Conservation (phyloP, 2,113 vertebrate genomes). For the Rhadina sibilatrix region DNA sequence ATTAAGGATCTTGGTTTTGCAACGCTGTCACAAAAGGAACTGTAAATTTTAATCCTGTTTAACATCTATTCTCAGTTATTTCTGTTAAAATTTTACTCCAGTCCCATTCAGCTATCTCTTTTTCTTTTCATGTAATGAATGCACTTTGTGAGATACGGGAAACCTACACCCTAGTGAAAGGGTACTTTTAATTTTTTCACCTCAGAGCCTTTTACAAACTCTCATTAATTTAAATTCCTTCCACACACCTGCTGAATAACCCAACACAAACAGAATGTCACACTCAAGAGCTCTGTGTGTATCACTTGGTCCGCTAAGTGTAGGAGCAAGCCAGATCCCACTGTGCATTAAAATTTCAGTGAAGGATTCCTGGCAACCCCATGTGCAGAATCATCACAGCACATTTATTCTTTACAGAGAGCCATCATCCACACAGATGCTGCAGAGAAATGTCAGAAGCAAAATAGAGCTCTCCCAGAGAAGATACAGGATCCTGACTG, state of each 20-base stretch:
- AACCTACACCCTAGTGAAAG: not conserved
- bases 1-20: not conserved
- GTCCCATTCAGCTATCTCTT: not conserved
- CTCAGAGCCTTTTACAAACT: slow-evolving; percentile 6
- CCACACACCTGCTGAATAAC: slow-evolving; percentile 5
- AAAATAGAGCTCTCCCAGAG: not conserved
- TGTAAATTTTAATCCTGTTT: not conserved
- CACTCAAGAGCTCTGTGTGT: not conserved
- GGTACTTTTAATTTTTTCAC: slow-evolving; percentile 47
- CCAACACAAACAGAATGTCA: slow-evolving; percentile 6
- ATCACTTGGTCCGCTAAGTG: not conserved
- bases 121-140: not conserved
- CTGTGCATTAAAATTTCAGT: not conserved
- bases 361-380: slow-evolving; percentile 7
- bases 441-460: not conserved
- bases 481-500: not conserved
- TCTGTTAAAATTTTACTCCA: not conserved
- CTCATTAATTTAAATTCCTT: slow-evolving; percentile 45
- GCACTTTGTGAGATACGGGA: not conserved
- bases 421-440: not conserved
- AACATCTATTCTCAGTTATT: not conserved
- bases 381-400: not conserved
- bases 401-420: not conserved
- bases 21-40: not conserved
- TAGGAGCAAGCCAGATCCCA: slow-evolving; percentile 19